Conservation (phyloP, 2,797 vertebrate species). For the Dromococcyx pavoninus region DNA sequence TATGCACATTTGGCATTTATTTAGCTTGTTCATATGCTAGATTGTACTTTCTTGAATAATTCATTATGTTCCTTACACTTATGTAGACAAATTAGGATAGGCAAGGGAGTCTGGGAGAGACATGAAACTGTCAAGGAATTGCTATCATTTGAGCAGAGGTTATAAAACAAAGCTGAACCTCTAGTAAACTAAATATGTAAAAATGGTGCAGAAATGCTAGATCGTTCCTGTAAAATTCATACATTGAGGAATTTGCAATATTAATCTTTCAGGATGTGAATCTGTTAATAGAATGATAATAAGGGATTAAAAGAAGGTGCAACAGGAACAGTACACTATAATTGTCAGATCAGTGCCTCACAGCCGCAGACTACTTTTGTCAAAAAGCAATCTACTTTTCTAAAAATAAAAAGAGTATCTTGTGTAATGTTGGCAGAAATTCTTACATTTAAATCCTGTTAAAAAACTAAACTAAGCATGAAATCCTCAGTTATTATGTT, state of each 20-base stretch:
- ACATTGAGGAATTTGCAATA: not conserved
- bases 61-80: not conserved
- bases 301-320: not conserved
- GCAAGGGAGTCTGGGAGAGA: not conserved
- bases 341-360: not conserved
- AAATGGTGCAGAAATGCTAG: not conserved
- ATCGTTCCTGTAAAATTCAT: not conserved
- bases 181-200: not conserved
- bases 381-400: not conserved
- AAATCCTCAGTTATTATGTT: not conserved
- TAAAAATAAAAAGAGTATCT: not conserved
- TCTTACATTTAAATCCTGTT: not conserved
- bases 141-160: not conserved
- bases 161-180: not conserved
- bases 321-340: not conserved
- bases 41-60: not conserved
- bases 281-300: not conserved
- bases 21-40: not conserved
- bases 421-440: not conserved
- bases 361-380: not conserved
- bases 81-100: not conserved
- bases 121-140: accelerated
- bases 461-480: not conserved
- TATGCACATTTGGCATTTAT: not conserved
- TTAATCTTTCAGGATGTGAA: not conserved